These are phyloP conservation scores for Taphrorychus bicolor DNA, from an alignment of 2,888 invertebrate genomes.

Conservation along the genomic window DNA sequence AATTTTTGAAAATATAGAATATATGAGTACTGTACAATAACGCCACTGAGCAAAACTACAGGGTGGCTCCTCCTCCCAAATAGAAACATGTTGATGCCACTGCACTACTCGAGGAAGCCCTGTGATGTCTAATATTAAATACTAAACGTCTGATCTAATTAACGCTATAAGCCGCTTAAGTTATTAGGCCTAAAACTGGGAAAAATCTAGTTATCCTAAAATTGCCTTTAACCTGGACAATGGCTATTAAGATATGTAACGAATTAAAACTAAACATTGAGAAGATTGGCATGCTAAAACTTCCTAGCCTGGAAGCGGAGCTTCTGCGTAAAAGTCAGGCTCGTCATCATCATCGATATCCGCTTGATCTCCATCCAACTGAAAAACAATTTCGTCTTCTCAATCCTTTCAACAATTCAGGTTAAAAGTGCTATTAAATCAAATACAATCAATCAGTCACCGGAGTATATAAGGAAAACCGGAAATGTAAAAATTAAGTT, in stretches of 20 bases:
- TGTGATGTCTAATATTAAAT: neutral
- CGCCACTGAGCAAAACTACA: neutral
- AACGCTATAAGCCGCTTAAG: neutral
- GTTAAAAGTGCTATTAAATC: neutral
- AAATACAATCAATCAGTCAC: neutral
- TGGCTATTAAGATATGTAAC: neutral
- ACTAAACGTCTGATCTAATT: neutral
- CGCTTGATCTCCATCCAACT: slow-evolving; percentile 85
- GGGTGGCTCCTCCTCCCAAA: neutral
- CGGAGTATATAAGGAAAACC: neutral
- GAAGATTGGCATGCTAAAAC: neutral
- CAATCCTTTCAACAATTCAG: neutral
- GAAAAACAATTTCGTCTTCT: no score
- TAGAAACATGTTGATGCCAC: neutral
- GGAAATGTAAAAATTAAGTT: neutral
- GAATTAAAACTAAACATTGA: neutral
- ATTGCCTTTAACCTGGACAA: neutral
- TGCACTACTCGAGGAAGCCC: neutral
- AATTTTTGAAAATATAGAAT: neutral
- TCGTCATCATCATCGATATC: slow-evolving; percentile 85
- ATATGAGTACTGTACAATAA: neutral
- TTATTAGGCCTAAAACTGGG: neutral
- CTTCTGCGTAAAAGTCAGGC: slow-evolving; percentile 94
- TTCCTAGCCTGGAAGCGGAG: slow-evolving; percentile 78
- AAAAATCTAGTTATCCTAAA: neutral